Conservation (phyloP, 2,113 vertebrate species). For the Tachycineta bicolor region DNA sequence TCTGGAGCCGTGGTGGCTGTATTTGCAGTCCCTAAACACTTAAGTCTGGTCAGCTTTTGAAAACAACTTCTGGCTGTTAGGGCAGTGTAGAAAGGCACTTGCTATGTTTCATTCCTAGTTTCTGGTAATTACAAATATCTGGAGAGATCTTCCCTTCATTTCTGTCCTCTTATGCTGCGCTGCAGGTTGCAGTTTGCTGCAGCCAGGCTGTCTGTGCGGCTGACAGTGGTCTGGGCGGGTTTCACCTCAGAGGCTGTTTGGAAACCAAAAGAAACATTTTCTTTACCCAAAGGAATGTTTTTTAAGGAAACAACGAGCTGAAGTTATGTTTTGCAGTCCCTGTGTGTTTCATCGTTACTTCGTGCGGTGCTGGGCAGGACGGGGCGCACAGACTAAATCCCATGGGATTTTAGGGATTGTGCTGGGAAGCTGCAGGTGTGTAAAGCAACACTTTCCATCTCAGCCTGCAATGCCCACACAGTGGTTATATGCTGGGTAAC, state of each 20-base stretch:
- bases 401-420: neutral
- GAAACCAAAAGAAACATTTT: neutral
- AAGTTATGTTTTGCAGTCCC: neutral
- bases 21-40: neutral
- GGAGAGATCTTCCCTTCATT: neutral
- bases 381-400: neutral
- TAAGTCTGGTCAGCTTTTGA: neutral
- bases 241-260: neutral
- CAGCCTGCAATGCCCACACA: neutral
- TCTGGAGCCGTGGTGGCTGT: neutral
- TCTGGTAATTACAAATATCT: neutral
- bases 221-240: neutral
- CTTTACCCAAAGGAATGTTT: neutral
- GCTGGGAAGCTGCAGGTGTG: neutral
- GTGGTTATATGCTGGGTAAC: neutral
- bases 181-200: neutral
- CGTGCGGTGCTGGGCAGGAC: fast-evolving
- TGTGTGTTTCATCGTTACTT: neutral
- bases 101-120: neutral
- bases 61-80: neutral
- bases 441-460: neutral
- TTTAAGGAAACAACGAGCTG: neutral
- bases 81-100: neutral
- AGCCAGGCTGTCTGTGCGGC: neutral
- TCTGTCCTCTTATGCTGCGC: neutral